Conservation (phyloP, 2,797 vertebrate genomes). For the Novumbra hubbsi region DNA sequence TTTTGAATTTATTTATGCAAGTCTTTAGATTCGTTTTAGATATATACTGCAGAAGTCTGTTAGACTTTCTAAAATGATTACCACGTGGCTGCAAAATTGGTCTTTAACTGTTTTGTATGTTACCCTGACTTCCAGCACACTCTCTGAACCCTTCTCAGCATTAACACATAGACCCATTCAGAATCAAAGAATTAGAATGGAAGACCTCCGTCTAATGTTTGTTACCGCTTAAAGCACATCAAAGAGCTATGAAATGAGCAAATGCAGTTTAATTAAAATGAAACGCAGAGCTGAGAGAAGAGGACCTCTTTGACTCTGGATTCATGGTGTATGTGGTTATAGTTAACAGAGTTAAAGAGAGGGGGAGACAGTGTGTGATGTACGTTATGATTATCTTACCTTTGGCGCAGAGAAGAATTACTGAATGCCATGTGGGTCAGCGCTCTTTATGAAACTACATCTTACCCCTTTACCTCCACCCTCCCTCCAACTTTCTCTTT, state of each 20-base stretch:
- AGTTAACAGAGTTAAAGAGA: slow-evolving; percentile 61
- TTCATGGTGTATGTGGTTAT: slow-evolving; percentile 47
- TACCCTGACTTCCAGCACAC: neutral
- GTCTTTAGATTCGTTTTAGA: too few relatives aligned
- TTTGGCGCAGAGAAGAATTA: slow-evolving; percentile 65
- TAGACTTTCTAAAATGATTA: too few relatives aligned
- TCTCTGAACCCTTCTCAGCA: neutral
- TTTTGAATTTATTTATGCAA: too few relatives aligned
- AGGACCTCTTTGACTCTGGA: slow-evolving; percentile 72
- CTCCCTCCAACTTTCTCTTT: slow-evolving; percentile 21
- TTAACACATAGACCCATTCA: slow-evolving; percentile 25
- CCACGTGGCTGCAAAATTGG: too few relatives aligned
- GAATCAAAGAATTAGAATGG: slow-evolving; percentile 56
- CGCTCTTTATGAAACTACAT: slow-evolving; percentile 75
- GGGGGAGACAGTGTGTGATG: slow-evolving; percentile 58
- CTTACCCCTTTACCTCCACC: slow-evolving; percentile 20
- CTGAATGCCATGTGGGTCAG: slow-evolving; percentile 74
- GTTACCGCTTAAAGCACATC: slow-evolving; percentile 63
- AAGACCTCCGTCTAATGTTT: slow-evolving; percentile 11
- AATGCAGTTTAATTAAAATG: slow-evolving; percentile 77
- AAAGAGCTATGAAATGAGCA: slow-evolving; percentile 67
- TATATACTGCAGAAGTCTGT: too few relatives aligned
- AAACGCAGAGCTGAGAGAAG: slow-evolving; percentile 29
- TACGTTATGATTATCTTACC: slow-evolving; percentile 69
- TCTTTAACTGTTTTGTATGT: neutral